Base-by-base conservation (phyloP, 2,888 invertebrate genomes). In the Phragmatobia fuliginosa region DNA sequence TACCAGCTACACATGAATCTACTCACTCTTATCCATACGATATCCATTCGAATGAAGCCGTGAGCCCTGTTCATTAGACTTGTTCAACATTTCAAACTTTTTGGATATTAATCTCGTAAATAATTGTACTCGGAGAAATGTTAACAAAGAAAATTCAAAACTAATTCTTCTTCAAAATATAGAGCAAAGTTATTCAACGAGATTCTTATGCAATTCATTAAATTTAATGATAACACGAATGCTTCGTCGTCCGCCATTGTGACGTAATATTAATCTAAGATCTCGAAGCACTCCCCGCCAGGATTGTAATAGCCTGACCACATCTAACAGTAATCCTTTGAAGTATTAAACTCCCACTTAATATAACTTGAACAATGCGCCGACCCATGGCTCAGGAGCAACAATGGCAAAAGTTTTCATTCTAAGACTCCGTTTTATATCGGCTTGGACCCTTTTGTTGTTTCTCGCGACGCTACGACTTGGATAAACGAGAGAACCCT, bases 351-450 rank as follows among this genome's bases (percentile, higher is more conserved):
- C 87, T 91, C 88, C 85, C 88, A 90, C 88, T 92, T 92, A 93
- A 93, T 93, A 92, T 91, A 93, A 93, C 85, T 91, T 90, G 91
- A 93, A 93, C 93, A 93, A 93, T 92, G 91, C 90, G 87, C 80
- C 84, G 88, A 87, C 89, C 90, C 90, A 86, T 87, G 89, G 88
- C 88, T 90, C 89, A 86, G 87, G 85, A 83, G 88, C 88, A 91
- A 93, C 93, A 93, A 93, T 91, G 87, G 89, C 87, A 87, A 93
- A 65, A 93, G 91, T 93, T 94, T 92, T 90, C 90, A 87, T 91
- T 90, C 89, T 90, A 89, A 92, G 91, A 90, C 88, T 88, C 88
- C 87, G 89, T 91, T 92, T 92, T 91, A 89, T 89, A 90, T 89
- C 90, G 87, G 82, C 83, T 80, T 82, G 83, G 83, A 82, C 88